Conservation (phyloP, 2,113 vertebrate species). For the Pheucticus melanocephalus region DNA sequence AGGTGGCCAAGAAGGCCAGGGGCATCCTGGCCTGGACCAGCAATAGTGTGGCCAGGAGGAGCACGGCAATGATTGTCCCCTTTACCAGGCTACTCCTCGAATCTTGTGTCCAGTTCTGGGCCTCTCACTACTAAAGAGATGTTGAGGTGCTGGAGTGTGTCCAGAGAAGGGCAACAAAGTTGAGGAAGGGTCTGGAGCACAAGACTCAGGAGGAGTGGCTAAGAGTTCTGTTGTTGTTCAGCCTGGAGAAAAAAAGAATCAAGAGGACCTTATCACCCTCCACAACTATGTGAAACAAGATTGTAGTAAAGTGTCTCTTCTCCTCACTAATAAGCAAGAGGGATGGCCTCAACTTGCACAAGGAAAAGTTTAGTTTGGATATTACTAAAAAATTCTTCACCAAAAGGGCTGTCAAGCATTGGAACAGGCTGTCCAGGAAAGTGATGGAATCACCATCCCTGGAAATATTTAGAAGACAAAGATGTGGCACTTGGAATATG, state of each 20-base stretch:
- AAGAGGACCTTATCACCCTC: background rate
- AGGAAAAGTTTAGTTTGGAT: background rate
- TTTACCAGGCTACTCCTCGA: rapidly evolving
- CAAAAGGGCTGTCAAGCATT: background rate
- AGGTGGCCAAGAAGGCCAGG: background rate
- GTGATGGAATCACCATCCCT: background rate
- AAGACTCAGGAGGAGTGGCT: background rate
- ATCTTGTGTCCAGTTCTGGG: background rate
- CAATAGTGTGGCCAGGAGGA: background rate
- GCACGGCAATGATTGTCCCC: background rate
- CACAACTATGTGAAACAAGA: background rate
- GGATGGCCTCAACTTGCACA: too few species aligned
- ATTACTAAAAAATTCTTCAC: background rate
- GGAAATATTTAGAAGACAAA: background rate
- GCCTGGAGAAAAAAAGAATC: background rate
- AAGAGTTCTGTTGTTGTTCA: background rate
- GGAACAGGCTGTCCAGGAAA: background rate
- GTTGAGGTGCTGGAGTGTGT: background rate
- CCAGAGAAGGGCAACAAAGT: background rate
- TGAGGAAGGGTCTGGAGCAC: background rate
- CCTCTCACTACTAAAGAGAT: background rate
- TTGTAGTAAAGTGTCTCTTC: background rate
- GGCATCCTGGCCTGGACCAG: background rate
- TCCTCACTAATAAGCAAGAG: background rate
- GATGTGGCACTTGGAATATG: background rate